Evolutionary conservation across 2,888 invertebrate species (phyloP), one percentile per base, ranked within the genome.

Genomic region (Thyatira batis): DNA sequence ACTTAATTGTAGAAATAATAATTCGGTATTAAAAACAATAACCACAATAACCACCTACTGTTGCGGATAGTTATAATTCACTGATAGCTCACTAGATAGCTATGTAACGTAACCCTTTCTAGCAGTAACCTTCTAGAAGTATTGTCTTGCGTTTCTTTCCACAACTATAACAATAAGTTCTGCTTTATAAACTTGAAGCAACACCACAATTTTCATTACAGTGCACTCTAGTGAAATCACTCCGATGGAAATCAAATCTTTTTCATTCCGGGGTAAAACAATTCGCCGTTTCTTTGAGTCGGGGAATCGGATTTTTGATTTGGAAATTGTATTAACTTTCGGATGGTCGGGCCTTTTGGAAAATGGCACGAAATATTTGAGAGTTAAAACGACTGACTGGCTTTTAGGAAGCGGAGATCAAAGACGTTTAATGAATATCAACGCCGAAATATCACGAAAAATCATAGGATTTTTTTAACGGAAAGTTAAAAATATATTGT

Each of bases 241-340:
- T 67, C 68, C 67, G 67, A 68, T 76, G 73, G 65, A 79, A 82
- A 82, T 82, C 75, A 74, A 78, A 82, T 82, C 70, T 71, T 60
- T 54, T 57, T 54, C 64, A 60, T n/a, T n/a, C 55, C 51, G 55
- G 67, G 69, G 68, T 67, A 69, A 76, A 78, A 82, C 79, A 78
- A 80, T 81, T 76, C 76, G 53, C 55, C 62, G 66, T 58, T 69
- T 75, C 77, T 82, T 80, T 73, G 71, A 59, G 55, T 54, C 58
- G 60, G 67, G 67, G 62, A 80, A 78, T 77, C 67, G 63, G 71
- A 73, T 78, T 82, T 79, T 78, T 82, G 74, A 80, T 80, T 79
- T 70, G 67, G 63, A 69, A 81, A 82, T 82, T 80, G 73, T 70
- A 73, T 82, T 82, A 79, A 72, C 69, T 76, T 71, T 69, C 71